Evolutionary conservation across 2,888 invertebrate species (phyloP).

Genomic region (Harpalus rufipes): DNA sequence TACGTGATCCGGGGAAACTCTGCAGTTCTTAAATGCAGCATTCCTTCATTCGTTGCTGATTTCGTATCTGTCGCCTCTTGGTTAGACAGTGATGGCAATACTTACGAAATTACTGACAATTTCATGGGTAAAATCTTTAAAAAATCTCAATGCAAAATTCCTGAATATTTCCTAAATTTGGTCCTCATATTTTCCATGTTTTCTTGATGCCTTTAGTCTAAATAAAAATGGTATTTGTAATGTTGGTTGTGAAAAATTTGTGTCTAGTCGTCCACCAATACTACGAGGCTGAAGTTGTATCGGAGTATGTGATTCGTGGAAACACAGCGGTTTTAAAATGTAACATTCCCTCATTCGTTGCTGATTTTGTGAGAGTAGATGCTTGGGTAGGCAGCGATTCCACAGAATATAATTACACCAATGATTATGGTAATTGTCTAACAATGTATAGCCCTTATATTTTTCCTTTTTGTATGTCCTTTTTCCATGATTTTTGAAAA

Average conservation of each 20-base stretch:
- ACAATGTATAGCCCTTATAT: slow-evolving; percentile 32
- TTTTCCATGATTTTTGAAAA: neutral
- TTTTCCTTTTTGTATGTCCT: neutral
- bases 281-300: slow-evolving; percentile 91
- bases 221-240: neutral
- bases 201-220: neutral
- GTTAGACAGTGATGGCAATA: slow-evolving; percentile 89
- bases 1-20: slow-evolving; percentile 94
- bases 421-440: slow-evolving; percentile 84
- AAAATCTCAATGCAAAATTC: neutral
- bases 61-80: slow-evolving; percentile 93
- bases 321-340: slow-evolving; percentile 93
- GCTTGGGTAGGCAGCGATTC: slow-evolving; percentile 86
- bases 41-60: slow-evolving; percentile 94
- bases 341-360: slow-evolving; percentile 93
- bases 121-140: slow-evolving; percentile 79
- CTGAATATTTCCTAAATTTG: slow-evolving; percentile 1
- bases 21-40: slow-evolving; percentile 92
- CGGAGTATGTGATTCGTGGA: slow-evolving; percentile 93
- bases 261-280: slow-evolving; percentile 90
- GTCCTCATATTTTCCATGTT: neutral
- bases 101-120: slow-evolving; percentile 81
- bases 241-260: neutral
- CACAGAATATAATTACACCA: slow-evolving; percentile 84
- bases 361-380: slow-evolving; percentile 94